Conservation (phyloP, 2,113 vertebrate genomes). For the Sinocyclocheilus anophthalmus region DNA sequence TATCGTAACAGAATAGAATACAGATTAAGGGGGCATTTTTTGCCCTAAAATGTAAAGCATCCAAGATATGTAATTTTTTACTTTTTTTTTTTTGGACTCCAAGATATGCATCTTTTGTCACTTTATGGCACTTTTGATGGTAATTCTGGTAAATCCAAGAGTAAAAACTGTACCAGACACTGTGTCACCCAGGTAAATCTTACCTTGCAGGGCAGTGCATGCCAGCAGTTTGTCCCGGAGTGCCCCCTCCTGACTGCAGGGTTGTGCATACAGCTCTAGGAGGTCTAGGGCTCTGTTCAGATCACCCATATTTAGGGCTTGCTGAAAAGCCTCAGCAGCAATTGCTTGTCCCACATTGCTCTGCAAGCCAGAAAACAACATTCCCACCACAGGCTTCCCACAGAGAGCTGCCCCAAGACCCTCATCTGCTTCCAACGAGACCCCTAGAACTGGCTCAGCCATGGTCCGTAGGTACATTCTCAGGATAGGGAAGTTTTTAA, state of each 20-base stretch:
- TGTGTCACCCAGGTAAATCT: slow-evolving; percentile 41
- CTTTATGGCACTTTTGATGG: too few relatives aligned
- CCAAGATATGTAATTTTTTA: too few relatives aligned
- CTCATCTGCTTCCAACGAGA: slow-evolving; percentile 61
- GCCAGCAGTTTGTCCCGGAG: slow-evolving; percentile 85
- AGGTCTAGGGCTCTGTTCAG: slow-evolving; percentile 82
- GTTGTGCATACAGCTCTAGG: slow-evolving; percentile 80
- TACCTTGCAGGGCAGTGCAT: slow-evolving; percentile 85
- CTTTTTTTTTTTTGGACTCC: too few relatives aligned
- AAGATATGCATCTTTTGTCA: too few relatives aligned
- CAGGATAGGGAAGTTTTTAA: slow-evolving; percentile 84
- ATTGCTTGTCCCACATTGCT: slow-evolving; percentile 72
- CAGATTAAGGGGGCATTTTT: too few relatives aligned
- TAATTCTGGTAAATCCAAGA: not conserved
- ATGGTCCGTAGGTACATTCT: slow-evolving; percentile 78
- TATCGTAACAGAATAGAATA: not conserved
- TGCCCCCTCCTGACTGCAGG: slow-evolving; percentile 72
- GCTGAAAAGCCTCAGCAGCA: slow-evolving; percentile 81
- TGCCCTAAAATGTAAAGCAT: too few relatives aligned
- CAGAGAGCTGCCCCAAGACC: slow-evolving; percentile 75
- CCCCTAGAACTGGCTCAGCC: slow-evolving; percentile 78
- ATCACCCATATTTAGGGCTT: slow-evolving; percentile 78
- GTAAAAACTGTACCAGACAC: not conserved
- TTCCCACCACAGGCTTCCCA: slow-evolving; percentile 74
- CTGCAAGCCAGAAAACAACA: slow-evolving; percentile 86